Evolutionary conservation across 2,888 invertebrate species (phyloP), one percentile per base, ranked within the genome.

Genomic region (Zele albiditarsus): DNA sequence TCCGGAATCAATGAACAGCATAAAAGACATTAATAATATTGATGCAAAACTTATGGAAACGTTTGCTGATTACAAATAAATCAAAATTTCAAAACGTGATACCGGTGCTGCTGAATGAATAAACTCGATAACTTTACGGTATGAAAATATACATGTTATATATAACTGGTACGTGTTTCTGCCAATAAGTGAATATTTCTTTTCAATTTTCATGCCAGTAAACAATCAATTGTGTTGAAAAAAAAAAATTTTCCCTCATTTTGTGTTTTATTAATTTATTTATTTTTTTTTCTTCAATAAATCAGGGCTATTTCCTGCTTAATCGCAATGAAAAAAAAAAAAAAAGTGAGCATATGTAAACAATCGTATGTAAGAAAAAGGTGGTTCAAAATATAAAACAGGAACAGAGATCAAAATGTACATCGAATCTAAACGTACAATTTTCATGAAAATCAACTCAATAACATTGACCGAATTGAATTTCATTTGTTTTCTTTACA

Each of bases 341-440:
- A 10, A 53, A n/a, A n/a, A n/a, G n/a, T n/a, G 8, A 53, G 20
- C 6, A 53, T 53, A 53, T 53, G 8, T 53, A 20, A 53, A 53
- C 53, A 53, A 53, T 53, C 20, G 53, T 53, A 20, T 53, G 20
- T 20, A 53, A 10, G 53, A 58, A 31, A 38, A 38, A 60, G 42
- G 20, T 63, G 28, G 38, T 63, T 33, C 33, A 66, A 65, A 57
- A 60, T 60, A 70, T 58, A 62, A 49, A 42, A 63, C 27, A 70
- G 12, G 25, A 46, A 73, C 14, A 69, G 60, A 68, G 46, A 53
- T 74, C 38, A 49, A 66, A 70, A 66, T 57, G 70, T 74, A 74
- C 74, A 74, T 74, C 74, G 74, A 74, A 74, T 70, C 65, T 70
- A 70, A 73, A 67, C 46, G 65, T 70, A 74, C 69, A 70, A 70